Conservation (phyloP, 2,113 vertebrate species). For the Otocyon megalotis region DNA sequence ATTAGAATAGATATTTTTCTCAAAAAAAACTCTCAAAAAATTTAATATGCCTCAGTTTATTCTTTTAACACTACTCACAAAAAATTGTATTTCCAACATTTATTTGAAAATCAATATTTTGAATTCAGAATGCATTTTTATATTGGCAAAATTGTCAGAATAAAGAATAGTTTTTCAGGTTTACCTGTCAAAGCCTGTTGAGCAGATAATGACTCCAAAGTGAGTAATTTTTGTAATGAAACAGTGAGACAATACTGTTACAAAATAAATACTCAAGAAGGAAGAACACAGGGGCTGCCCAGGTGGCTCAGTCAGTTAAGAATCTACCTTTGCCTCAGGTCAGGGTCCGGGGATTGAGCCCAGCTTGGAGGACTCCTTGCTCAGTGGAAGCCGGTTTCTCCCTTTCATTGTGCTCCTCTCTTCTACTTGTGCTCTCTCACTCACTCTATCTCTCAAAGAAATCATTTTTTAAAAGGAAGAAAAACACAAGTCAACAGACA, state of each 20-base stretch:
- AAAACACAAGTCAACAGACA: neutral
- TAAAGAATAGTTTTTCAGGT: neutral
- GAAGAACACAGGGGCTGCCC: neutral
- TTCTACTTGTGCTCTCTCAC: neutral
- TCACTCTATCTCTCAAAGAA: neutral
- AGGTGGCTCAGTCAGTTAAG: neutral
- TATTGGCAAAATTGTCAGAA: neutral
- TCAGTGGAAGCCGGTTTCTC: neutral
- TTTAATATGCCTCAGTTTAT: neutral
- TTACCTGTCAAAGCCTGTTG: neutral
- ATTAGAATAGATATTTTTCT: neutral
- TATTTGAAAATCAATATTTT: neutral
- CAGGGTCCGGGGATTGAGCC: neutral
- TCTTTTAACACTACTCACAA: neutral
- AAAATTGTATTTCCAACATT: neutral
- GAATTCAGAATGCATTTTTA: neutral
- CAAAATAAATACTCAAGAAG: neutral
- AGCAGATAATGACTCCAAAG: neutral
- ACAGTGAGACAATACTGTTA: neutral
- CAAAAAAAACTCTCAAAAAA: neutral
- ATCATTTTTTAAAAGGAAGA: neutral
- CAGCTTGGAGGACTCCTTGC: neutral
- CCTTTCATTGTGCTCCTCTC: neutral
- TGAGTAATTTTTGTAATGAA: neutral
- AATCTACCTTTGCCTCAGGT: neutral